Evolutionary conservation across 2,797 vertebrate genomes (phyloP).

Genomic region (Moxostoma hubbsi): DNA sequence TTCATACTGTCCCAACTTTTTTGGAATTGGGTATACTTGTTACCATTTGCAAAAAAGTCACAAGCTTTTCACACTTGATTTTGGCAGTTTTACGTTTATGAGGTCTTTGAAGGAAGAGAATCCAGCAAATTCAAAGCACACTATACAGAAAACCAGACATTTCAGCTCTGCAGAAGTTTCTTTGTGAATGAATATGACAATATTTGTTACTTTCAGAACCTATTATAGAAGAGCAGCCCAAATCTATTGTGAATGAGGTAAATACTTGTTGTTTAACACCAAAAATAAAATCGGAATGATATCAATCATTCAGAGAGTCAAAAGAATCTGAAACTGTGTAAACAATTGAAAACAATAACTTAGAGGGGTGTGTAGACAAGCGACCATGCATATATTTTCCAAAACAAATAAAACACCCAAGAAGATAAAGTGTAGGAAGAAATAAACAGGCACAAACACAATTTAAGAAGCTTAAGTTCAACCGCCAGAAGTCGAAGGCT

Average conservation of each 20-base stretch:
- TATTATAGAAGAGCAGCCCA: conserved; percentile 52
- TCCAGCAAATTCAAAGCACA: conserved; percentile 56
- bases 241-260: conserved; percentile 57
- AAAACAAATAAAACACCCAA: conserved; percentile 28
- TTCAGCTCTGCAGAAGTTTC: conserved; percentile 56
- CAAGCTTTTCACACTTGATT: conserved; percentile 50
- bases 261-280: conserved; percentile 54
- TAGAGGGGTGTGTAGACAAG: conserved; percentile 50
- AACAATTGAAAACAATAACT: conserved; percentile 20
- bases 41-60: conserved; percentile 52
- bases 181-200: conserved; percentile 51
- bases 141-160: conserved; percentile 52
- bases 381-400: conserved; percentile 58
- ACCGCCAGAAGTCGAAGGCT: conserved; percentile 48
- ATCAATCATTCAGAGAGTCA: conserved; percentile 42
- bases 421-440: conserved; percentile 21
- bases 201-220: conserved; percentile 50
- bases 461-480: conserved; percentile 58
- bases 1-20: too few species aligned
- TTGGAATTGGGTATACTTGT: conserved; percentile 14
- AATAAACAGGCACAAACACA: conserved; percentile 65
- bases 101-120: conserved; percentile 48
- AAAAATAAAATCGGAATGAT: conserved; percentile 33
- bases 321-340: conserved; percentile 26
- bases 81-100: conserved; percentile 60